Percentiles rank a stretch among this genome's conserved stretches.
Conservation (phyloP, 2,113 vertebrate species). For the Mormyrus iriodes region DNA sequence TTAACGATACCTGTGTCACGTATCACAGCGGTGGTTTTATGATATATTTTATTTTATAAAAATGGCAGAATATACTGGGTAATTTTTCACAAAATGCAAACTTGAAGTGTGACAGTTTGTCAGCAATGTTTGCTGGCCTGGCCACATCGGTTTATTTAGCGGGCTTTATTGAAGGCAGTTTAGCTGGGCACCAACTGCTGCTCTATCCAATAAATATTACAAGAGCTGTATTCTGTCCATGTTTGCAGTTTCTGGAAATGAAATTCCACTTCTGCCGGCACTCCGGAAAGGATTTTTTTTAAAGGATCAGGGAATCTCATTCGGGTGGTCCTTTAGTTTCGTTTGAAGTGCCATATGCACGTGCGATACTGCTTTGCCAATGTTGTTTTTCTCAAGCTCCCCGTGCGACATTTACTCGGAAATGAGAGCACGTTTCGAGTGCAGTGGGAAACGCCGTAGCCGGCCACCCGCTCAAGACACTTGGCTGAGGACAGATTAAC, state of each 20-base stretch:
- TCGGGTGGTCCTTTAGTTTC: background rate
- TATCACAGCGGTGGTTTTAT: background rate
- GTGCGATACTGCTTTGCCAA: background rate
- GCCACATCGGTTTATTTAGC: background rate
- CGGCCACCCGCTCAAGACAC: background rate
- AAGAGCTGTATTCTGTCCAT: background rate
- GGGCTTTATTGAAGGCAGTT: background rate
- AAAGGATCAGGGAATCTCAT: background rate
- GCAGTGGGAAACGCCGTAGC: background rate
- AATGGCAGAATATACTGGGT: background rate
- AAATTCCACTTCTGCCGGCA: background rate
- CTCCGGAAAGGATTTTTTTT: background rate
- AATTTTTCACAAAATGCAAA: background rate
- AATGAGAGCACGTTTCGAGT: background rate
- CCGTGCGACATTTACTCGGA: background rate
- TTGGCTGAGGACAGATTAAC: no score
- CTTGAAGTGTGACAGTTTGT: background rate
- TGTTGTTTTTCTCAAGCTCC: background rate
- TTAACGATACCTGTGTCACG: background rate
- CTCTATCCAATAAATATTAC: conserved; percentile 3
- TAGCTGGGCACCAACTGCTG: background rate
- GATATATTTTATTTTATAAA: background rate
- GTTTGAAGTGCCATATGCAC: background rate
- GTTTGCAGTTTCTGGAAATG: background rate
- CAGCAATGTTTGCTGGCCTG: background rate